These are phyloP conservation scores for Drosophila incognita DNA, from an alignment of 2,888 invertebrate genomes.

Conservation along the genomic window DNA sequence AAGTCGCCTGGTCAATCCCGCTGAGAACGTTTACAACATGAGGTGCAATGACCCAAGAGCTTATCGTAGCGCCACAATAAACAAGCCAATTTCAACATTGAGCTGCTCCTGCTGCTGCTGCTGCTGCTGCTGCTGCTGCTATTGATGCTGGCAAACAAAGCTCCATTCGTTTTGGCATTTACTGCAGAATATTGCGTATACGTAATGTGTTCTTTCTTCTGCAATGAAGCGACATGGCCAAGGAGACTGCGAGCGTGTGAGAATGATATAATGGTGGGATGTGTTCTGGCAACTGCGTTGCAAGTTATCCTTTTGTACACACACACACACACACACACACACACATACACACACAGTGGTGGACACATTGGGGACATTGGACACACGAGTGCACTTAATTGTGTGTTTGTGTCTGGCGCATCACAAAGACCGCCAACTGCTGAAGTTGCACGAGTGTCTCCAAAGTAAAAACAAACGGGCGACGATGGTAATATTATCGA, in stretches of 20 bases:
- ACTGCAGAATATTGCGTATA: conserved; percentile 67
- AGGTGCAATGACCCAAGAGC: conserved; percentile 59
- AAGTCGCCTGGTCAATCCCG: conserved; percentile 2
- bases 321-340: conserved; percentile 13
- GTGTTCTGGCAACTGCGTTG: conserved; percentile 51
- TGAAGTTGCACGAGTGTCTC: conserved; percentile 30
- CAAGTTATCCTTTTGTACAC: conserved; percentile 46
- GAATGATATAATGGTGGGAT: conserved; percentile 36
- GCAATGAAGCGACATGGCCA: conserved; percentile 42
- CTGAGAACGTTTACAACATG: conserved; percentile 19
- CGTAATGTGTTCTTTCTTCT: conserved; percentile 46
- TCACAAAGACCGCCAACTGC: conserved; percentile 39
- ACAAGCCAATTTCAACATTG: conserved; percentile 60
- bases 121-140: conserved; percentile 3
- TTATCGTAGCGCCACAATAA: conserved; percentile 66
- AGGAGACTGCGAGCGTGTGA: conserved; percentile 1
- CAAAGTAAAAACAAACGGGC: conserved; percentile 30
- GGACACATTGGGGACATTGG: conserved; percentile 50
- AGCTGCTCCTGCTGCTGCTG: conserved; percentile 25
- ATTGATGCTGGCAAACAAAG: conserved; percentile 65
- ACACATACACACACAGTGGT: conserved; percentile 11
- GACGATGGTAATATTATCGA: conserved; percentile 21
- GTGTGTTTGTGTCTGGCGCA: conserved; percentile 57
- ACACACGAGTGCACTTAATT: conserved; percentile 67
- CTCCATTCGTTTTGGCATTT: conserved; percentile 63